Conservation (phyloP, 2,113 vertebrate species). For the Dunckerocampus dactyliophorus region DNA sequence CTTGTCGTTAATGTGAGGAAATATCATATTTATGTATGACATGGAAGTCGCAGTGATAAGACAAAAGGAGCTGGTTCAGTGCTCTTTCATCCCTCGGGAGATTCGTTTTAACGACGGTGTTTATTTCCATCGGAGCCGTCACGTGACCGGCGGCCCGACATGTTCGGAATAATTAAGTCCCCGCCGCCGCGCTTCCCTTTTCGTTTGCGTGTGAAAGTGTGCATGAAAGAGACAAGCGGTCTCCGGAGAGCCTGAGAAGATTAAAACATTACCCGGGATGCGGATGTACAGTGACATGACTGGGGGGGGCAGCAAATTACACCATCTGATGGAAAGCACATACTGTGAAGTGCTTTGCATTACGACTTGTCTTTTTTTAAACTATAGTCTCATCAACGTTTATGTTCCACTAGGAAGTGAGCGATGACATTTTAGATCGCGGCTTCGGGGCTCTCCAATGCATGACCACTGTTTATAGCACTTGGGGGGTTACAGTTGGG, state of each 20-base stretch:
- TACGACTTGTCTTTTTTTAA: neutral
- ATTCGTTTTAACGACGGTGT: neutral
- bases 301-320: constrained; percentile 29
- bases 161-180: constrained; percentile 43
- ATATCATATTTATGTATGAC: no score
- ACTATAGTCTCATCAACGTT: constrained; percentile 52
- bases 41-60: no score
- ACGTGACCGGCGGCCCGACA: constrained; percentile 12
- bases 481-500: no score
- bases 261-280: constrained; percentile 56
- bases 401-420: constrained; percentile 41
- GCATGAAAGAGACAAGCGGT: constrained; percentile 62
- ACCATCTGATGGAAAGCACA: constrained; percentile 50
- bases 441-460: neutral
- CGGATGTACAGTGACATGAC: constrained; percentile 49
- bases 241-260: constrained; percentile 44
- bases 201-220: constrained; percentile 47
- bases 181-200: constrained; percentile 19
- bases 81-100: neutral
- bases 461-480: no score
- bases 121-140: neutral
- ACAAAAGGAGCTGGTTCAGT: no score
- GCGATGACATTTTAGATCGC: constrained; percentile 34
- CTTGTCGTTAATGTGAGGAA: no score
- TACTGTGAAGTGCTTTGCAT: constrained; percentile 59